Evolutionary conservation across 2,113 vertebrate genomes (phyloP).

Genomic region (Seriola quinqueradiata): DNA sequence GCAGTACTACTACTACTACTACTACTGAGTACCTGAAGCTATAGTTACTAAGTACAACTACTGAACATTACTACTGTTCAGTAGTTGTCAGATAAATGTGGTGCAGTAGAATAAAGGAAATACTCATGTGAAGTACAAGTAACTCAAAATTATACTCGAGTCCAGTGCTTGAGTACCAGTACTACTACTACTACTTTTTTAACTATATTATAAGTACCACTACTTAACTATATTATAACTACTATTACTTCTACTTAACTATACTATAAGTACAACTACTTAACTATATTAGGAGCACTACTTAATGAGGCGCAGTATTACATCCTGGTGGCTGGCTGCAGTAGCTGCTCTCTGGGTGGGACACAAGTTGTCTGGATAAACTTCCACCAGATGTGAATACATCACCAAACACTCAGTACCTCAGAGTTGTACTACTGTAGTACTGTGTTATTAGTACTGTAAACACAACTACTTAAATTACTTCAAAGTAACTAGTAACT

Average conservation of each 20-base stretch:
- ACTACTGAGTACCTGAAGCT: background rate
- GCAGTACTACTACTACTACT: too few relatives aligned
- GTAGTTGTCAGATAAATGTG: background rate
- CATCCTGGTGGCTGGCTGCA: background rate
- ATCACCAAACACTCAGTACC: background rate
- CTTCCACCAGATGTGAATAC: background rate
- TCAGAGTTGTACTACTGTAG: background rate
- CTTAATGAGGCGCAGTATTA: background rate
- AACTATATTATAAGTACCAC: too few relatives aligned
- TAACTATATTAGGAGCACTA: too few relatives aligned
- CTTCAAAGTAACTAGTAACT: background rate
- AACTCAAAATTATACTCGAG: background rate
- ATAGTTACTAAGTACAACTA: too few relatives aligned
- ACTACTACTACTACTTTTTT: too few relatives aligned
- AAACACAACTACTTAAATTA: background rate
- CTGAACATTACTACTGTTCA: background rate
- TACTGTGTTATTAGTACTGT: too few relatives aligned
- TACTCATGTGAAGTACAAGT: background rate
- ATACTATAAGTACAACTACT: too few relatives aligned
- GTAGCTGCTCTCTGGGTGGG: background rate
- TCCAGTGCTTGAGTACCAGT: background rate
- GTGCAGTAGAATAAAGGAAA: background rate
- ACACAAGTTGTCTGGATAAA: background rate
- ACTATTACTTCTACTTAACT: too few relatives aligned
- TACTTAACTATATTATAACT: too few relatives aligned